phyloP scores from a whole-genome alignment of 1,140 invertebrate genomes.

The Cotesia vestalis region DNA sequence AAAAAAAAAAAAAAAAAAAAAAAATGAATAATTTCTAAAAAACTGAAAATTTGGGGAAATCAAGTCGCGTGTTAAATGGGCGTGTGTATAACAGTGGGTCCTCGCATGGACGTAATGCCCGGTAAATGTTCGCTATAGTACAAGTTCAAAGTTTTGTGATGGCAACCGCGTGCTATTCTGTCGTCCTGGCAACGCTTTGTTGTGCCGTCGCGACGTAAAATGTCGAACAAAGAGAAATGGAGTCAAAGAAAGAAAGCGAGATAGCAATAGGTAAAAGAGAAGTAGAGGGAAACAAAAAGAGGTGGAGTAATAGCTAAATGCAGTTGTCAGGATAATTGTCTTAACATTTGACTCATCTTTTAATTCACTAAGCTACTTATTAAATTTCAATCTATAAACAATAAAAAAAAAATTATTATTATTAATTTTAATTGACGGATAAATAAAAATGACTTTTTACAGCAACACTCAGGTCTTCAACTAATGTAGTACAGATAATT shows the following conservation, averaged over 20 bases:
- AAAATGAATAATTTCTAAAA: too few relatives aligned
- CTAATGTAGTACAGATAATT: background rate
- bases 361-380: background rate
- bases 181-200: slow-evolving; percentile 59
- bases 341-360: background rate
- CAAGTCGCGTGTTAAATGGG: slow-evolving; percentile 41
- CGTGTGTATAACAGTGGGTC: slow-evolving; percentile 39
- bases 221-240: slow-evolving; percentile 3
- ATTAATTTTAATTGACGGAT: too few relatives aligned
- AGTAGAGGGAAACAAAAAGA: slow-evolving; percentile 1
- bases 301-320: slow-evolving; percentile 19
- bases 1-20: too few relatives aligned
- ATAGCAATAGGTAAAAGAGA: background rate
- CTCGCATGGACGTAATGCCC: slow-evolving; percentile 38
- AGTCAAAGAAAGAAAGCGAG: slow-evolving; percentile 1
- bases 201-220: slow-evolving; percentile 43
- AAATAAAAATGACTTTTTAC: too few relatives aligned
- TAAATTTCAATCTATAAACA: too few relatives aligned
- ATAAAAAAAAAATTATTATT: too few relatives aligned
- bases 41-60: background rate
- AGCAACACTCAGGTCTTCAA: too few relatives aligned
- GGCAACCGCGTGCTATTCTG: slow-evolving; percentile 52
- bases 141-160: slow-evolving; percentile 57
- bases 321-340: slow-evolving; percentile 3
- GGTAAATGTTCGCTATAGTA: slow-evolving; percentile 49